These are phyloP conservation scores for Tragelaphus oryx DNA, from an alignment of 2,797 vertebrate genomes.

Conservation along the genomic window DNA sequence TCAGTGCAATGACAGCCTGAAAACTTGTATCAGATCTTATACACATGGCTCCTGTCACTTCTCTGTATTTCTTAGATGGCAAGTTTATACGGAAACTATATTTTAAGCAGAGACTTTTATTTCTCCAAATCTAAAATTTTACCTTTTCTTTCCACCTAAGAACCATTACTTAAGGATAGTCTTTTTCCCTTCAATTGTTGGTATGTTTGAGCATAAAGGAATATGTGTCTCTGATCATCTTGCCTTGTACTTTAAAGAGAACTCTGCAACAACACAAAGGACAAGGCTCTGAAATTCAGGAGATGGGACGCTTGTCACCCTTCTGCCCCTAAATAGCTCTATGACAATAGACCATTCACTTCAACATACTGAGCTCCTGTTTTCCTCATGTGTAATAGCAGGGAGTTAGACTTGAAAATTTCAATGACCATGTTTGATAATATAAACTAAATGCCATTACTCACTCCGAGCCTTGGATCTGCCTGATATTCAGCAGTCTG, in stretches of 20 bases:
- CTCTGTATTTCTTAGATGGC: not conserved
- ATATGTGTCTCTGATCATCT: accelerated
- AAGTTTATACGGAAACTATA: not conserved
- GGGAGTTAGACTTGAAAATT: not conserved
- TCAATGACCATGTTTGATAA: not conserved
- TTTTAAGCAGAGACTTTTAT: not conserved
- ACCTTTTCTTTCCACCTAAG: not conserved
- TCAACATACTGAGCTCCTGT: not conserved
- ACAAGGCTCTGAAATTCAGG: not conserved
- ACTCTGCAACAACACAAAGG: not conserved
- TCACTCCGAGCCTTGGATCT: not conserved
- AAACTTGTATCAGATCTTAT: not conserved
- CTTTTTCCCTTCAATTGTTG: not conserved
- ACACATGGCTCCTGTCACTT: not conserved
- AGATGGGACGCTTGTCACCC: not conserved
- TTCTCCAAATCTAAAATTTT: not conserved
- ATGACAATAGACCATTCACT: not conserved
- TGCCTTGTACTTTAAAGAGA: not conserved
- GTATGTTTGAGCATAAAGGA: not conserved
- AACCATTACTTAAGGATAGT: not conserved
- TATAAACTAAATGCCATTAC: not conserved
- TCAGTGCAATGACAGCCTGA: not conserved
- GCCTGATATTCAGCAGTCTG: not conserved
- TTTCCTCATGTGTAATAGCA: not conserved
- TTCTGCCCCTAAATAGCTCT: not conserved